phyloP scores from a whole-genome alignment of 2,113 vertebrate genomes.

The Dasyornis broadbenti region DNA sequence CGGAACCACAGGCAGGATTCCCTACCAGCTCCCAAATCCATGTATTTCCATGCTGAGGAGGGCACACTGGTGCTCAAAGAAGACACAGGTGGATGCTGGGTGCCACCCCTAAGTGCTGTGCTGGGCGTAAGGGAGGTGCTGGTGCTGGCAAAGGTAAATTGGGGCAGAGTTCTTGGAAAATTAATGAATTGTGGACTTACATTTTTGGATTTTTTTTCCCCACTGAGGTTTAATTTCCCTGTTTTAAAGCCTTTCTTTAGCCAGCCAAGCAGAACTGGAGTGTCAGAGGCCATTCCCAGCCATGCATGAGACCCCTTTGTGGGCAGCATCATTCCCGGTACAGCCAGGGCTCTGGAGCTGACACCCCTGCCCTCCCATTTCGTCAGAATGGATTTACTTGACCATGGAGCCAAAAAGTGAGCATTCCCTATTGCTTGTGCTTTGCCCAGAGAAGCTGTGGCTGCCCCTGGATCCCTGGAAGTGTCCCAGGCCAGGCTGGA shows the following conservation, averaged over 20 bases:
- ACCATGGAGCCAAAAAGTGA: not conserved
- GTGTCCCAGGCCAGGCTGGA: no score
- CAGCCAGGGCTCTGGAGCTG: not conserved
- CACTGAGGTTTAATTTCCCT: not conserved
- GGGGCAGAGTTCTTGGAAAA: not conserved
- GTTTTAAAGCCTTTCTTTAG: not conserved
- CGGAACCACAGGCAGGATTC: not conserved
- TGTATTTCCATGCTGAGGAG: rapidly evolving
- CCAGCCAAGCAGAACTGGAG: not conserved
- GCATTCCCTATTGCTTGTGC: not conserved
- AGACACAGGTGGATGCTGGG: not conserved
- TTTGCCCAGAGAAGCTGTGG: not conserved
- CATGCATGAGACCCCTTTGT: not conserved
- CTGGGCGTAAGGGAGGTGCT: not conserved
- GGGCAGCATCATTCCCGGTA: not conserved
- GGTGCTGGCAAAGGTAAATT: not conserved
- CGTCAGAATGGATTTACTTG: not conserved
- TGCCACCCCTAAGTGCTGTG: rapidly evolving
- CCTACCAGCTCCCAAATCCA: not conserved
- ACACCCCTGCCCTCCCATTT: not conserved
- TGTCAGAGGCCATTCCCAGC: not conserved
- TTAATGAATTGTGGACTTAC: rapidly evolving
- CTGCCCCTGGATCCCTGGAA: no score
- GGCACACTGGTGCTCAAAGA: rapidly evolving
- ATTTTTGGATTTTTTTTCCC: not conserved